Evolutionary conservation across 2,888 invertebrate genomes (phyloP), one percentile per base, ranked within the genome.

Genomic region (Chrysomela aeneicollis): DNA sequence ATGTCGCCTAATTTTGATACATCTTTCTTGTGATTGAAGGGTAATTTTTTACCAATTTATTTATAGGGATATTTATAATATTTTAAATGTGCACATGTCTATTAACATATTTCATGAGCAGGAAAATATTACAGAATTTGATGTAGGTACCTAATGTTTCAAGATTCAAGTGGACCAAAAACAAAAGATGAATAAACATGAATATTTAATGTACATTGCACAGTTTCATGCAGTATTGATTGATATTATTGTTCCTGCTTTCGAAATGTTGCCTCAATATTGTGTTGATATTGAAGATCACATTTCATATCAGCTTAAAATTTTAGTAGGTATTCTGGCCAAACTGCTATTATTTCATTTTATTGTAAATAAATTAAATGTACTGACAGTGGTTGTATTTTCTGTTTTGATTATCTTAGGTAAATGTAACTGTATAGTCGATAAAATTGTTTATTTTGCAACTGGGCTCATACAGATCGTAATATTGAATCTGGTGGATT

Each of bases 21-120:
- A 66, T 66, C 64, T 26, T 62, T 65, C 68, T 68, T 76, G 75
- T 76, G 76, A 76, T 76, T 76, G 73, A 76, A 73, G 74, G 74
- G 72, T 72, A 66, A 70, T 74, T 75, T 73, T 76, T 76, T 76
- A 76, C 75, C 75, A 68, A 68, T 73, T 68, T 75, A 76, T 74
- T 74, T 75, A 73, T 75, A 75, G 73, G 73, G 65, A 72, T 73
- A 74, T 72, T 73, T 74, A 74, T 73, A 71, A 64, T 55, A 62
- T 42, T 42, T 42, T 68, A 66, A 59, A 70, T 72, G 71, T 72
- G 74, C 73, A 73, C 72, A 73, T 68, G 65, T 64, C 66, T 55
- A 58, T 59, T 53, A 55, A 61, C 21, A 54, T 37, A 21, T 30
- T 46, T 46, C 37, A 17, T 22, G 32, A 54, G 53, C 37, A 55